Base-by-base conservation (phyloP, 92 coral and sea anemone genomes). In the Chrysogorgia sp. region DNA sequence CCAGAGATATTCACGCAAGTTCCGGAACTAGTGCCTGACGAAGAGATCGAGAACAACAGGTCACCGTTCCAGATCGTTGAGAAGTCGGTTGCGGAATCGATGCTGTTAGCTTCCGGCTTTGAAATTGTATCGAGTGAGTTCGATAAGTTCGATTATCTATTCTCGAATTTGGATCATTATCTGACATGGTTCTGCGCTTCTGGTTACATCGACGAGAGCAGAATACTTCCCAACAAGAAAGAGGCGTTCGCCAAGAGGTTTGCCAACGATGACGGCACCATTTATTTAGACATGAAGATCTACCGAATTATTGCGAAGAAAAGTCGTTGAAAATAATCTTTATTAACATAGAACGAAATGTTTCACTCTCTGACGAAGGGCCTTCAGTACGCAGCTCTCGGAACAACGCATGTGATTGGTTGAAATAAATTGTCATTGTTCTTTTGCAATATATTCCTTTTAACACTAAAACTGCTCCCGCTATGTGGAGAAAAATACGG, bases 61-160 rank as follows among this genome's bases (percentile, higher is more conserved):
- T 5, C 22, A 17, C 59, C 59, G 3, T 52, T 52, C 17, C 59
- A 52, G 17, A 6, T 52, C 22, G 26, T 52, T 17, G 59, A 6
- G 8, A 52, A 52, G 20, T 17, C 59, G 59, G 26, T 23, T 7
- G 20, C 59, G 20, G 59, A 52, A 5, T 52, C 20, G 7, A 6
- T 52, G 21, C 7, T 52, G 59, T 5, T 5, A 17, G 9, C 6
- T 3, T 17, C 59, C 3, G 59, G 59, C 59, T 52, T 52, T 23
- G 59, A 52, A 52, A 52, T 52, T 52, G 5, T 52, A 52, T 52
- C 59, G 59, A 52, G 59, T 52, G 59, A 17, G 17, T 52, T 5
- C 59, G 26, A 5, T 17, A 52, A 52, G 26, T 17, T 5, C 59
- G 21, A 17, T 17, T 6, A 52, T 17, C 6, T 3, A 17, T 52